Conservation (phyloP, 2,797 vertebrate species). For the Enteromius radiatus region DNA sequence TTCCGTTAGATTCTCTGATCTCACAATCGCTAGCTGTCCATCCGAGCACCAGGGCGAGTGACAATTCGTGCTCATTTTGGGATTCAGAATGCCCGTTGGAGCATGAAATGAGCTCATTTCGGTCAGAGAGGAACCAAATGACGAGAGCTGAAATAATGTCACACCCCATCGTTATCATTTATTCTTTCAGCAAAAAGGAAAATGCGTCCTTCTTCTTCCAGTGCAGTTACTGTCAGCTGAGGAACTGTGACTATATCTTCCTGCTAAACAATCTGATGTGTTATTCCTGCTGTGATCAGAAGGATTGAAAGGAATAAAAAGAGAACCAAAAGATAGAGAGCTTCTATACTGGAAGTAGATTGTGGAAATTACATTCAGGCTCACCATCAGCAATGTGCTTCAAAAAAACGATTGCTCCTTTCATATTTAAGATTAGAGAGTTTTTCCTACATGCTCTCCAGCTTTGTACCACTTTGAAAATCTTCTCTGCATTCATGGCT, state of each 20-base stretch:
- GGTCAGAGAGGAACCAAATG: slow-evolving; percentile 71
- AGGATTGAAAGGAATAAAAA: slow-evolving; percentile 19
- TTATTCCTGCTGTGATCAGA: slow-evolving; percentile 25
- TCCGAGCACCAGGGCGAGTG: slow-evolving; percentile 64
- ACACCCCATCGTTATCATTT: slow-evolving; percentile 71
- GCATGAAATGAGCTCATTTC: slow-evolving; percentile 82
- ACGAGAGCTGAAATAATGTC: slow-evolving; percentile 71
- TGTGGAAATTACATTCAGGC: not conserved
- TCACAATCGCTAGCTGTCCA: slow-evolving; percentile 52
- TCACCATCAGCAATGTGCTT: not conserved
- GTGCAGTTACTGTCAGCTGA: slow-evolving; percentile 33
- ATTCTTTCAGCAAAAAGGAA: slow-evolving; percentile 64
- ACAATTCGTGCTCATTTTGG: slow-evolving; percentile 72
- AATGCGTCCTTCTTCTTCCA: slow-evolving; percentile 55
- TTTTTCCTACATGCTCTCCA: not conserved
- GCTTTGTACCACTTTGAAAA: slow-evolving; percentile 1
- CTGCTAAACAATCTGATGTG: slow-evolving; percentile 38
- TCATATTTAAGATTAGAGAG: slow-evolving; percentile 10
- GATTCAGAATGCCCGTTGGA: slow-evolving; percentile 67
- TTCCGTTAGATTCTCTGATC: slow-evolving; percentile 56
- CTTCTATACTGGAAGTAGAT: not conserved
- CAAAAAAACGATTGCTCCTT: not conserved
- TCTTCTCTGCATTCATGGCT: not conserved
- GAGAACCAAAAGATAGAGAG: not conserved
- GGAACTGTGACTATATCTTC: slow-evolving; percentile 40